These are phyloP conservation scores for Plebejus anna DNA, from an alignment of 2,888 invertebrate species.

Conservation along the genomic window DNA sequence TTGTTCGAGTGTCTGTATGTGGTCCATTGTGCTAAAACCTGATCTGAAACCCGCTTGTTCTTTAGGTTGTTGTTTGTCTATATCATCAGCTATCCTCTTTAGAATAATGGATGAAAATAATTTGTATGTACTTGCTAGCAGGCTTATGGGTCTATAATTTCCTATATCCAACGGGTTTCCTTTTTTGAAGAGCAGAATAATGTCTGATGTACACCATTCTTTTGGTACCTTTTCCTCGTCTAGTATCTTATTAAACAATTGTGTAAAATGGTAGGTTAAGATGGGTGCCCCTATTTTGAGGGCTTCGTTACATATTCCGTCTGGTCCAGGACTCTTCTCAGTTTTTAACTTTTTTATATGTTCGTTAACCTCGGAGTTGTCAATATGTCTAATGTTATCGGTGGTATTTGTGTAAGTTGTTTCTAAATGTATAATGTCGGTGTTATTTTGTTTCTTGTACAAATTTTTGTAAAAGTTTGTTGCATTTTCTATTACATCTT, in stretches of 20 bases:
- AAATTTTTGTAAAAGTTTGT: too few relatives aligned
- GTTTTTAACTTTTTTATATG: not conserved
- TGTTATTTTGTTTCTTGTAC: too few relatives aligned
- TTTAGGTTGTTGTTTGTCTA: slow-evolving; percentile 34
- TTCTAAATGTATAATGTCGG: too few relatives aligned
- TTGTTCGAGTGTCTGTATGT: slow-evolving; percentile 34
- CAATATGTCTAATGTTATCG: not conserved
- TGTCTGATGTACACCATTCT: slow-evolving; percentile 31
- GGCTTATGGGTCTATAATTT: too few relatives aligned
- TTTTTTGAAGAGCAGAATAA: slow-evolving; percentile 30
- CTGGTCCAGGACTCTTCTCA: slow-evolving; percentile 36
- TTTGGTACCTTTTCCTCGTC: slow-evolving; percentile 30
- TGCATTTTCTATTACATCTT: too few relatives aligned
- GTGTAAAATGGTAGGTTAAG: slow-evolving; percentile 32
- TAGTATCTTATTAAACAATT: slow-evolving; percentile 36
- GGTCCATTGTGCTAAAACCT: not conserved
- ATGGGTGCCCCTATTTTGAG: slow-evolving; percentile 35
- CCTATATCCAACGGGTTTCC: too few relatives aligned
- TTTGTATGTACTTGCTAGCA: slow-evolving; percentile 25
- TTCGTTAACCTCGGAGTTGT: slow-evolving; percentile 23
- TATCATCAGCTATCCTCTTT: slow-evolving; percentile 30
- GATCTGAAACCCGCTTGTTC: slow-evolving; percentile 37
- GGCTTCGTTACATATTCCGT: slow-evolving; percentile 36
- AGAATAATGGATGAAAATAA: slow-evolving; percentile 31
- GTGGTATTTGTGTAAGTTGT: too few relatives aligned